Evolutionary conservation across 2,113 vertebrate genomes (phyloP).

Genomic region (Sula dactylatra): DNA sequence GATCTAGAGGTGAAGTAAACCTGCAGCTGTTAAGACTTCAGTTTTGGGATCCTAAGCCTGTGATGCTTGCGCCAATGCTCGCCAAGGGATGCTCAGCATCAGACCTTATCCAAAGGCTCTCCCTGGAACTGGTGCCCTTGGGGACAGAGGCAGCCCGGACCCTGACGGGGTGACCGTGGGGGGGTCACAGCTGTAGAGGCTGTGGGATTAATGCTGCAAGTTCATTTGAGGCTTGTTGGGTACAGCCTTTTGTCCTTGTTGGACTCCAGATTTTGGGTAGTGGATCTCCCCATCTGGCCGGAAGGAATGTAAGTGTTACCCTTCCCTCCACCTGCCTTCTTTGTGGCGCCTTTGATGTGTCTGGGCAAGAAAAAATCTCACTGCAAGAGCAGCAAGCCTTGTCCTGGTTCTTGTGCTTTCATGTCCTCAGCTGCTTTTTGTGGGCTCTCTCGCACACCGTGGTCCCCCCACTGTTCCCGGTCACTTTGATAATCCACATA

Average conservation of each 20-base stretch:
- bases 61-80: fast-evolving
- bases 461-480: fast-evolving
- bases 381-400: neutral
- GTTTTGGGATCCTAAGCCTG: neutral
- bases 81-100: neutral
- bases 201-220: fast-evolving
- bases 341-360: neutral
- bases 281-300: neutral
- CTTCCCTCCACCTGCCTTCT: neutral
- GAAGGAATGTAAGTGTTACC: neutral
- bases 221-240: neutral
- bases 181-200: neutral
- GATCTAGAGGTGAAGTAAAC: neutral
- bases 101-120: neutral
- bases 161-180: neutral
- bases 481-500: neutral
- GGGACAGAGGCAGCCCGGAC: neutral
- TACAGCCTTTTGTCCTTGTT: neutral
- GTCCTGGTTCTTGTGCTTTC: neutral
- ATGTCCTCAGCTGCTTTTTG: neutral
- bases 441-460: neutral
- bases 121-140: neutral
- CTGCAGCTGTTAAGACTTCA: neutral
- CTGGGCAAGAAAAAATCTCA: neutral
- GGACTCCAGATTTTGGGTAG: fast-evolving